These are phyloP conservation scores for Maconellicoccus hirsutus DNA, from an alignment of 1,140 invertebrate genomes.

Conservation along the genomic window DNA sequence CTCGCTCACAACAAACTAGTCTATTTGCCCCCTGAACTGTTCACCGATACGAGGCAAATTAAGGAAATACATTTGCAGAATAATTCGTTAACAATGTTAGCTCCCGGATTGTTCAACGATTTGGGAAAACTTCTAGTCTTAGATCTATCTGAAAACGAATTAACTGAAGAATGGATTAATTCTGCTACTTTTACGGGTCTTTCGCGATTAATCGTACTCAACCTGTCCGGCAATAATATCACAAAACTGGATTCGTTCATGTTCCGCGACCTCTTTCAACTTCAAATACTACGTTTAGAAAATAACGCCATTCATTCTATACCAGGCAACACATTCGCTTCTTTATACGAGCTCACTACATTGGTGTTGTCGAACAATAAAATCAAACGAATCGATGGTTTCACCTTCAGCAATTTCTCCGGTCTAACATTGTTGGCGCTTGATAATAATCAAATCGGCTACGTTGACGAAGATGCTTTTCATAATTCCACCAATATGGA, in stretches of 20 bases:
- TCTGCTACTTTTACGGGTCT: slow-evolving; percentile 72
- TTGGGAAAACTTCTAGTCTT: slow-evolving; percentile 66
- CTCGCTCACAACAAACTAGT: slow-evolving; percentile 69
- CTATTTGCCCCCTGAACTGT: slow-evolving; percentile 69
- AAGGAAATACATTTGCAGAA: slow-evolving; percentile 73
- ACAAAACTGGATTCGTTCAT: slow-evolving; percentile 62
- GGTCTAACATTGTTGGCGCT: slow-evolving; percentile 64
- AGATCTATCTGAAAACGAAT: slow-evolving; percentile 72
- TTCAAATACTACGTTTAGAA: slow-evolving; percentile 69
- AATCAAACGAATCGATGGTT: slow-evolving; percentile 59
- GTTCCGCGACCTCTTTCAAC: slow-evolving; percentile 64
- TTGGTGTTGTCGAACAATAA: slow-evolving; percentile 77
- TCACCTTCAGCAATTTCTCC: slow-evolving; percentile 63
- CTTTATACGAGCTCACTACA: slow-evolving; percentile 68
- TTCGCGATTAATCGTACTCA: slow-evolving; percentile 63
- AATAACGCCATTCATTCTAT: slow-evolving; percentile 71
- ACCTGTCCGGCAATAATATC: slow-evolving; percentile 69
- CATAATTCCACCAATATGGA: slow-evolving; percentile 71
- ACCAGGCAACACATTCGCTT: slow-evolving; percentile 68
- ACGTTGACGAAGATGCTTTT: slow-evolving; percentile 64
- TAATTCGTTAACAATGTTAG: slow-evolving; percentile 74
- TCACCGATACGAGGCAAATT: slow-evolving; percentile 62
- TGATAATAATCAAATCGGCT: slow-evolving; percentile 69
- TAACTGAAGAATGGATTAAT: slow-evolving; percentile 78
- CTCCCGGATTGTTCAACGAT: slow-evolving; percentile 71